phyloP scores from a whole-genome alignment of 2,113 vertebrate species.

The Sylvilagus bachmani region DNA sequence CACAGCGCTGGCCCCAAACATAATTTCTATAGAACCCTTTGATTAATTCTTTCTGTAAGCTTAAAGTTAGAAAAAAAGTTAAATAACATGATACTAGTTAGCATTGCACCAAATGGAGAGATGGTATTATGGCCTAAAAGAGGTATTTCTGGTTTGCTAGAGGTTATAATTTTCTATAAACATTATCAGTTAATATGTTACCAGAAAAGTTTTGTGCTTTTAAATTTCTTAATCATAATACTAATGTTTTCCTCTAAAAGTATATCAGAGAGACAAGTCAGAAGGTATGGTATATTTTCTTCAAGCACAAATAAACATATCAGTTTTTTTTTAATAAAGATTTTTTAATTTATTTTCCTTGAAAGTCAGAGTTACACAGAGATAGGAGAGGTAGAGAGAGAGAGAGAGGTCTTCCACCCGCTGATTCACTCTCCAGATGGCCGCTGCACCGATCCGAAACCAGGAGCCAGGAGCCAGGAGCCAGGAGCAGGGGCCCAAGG shows the following conservation, averaged over 20 bases:
- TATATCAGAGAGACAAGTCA: neutral
- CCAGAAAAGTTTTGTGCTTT: neutral
- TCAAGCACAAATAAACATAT: neutral
- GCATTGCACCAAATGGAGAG: slow-evolving; percentile 27
- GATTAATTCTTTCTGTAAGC: slow-evolving; percentile 53
- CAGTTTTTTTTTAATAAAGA: neutral
- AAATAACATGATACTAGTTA: slow-evolving; percentile 11
- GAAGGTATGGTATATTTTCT: neutral
- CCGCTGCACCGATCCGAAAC: no score
- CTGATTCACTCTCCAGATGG: no score
- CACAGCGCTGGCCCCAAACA: neutral
- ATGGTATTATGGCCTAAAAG: neutral
- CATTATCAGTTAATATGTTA: neutral
- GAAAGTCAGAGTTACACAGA: no score
- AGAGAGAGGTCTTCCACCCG: no score
- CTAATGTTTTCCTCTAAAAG: slow-evolving; percentile 12
- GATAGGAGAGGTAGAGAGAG: no score
- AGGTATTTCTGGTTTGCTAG: neutral
- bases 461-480: no score
- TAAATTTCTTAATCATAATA: neutral
- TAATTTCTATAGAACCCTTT: neutral
- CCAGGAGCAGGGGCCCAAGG: no score
- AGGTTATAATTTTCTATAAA: neutral
- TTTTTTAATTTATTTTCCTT: no score
- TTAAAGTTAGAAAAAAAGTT: slow-evolving; percentile 51